phyloP scores from a whole-genome alignment of 2,888 invertebrate genomes.

The Entomobrya multifasciata region DNA sequence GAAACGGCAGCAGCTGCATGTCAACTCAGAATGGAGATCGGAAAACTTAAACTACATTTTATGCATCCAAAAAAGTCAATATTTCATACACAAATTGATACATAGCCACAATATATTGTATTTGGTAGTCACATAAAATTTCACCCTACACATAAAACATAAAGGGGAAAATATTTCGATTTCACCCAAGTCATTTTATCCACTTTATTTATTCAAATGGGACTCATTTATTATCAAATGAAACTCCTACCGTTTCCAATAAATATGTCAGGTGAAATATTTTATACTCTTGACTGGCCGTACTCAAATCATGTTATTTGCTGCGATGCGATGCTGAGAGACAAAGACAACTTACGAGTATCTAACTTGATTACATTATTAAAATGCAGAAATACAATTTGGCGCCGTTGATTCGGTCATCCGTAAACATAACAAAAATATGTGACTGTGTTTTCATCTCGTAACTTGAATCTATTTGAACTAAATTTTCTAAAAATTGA shows the following conservation, averaged over 20 bases:
- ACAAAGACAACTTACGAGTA: not conserved
- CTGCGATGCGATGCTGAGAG: not conserved
- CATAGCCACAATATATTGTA: not conserved
- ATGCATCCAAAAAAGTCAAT: too few species aligned
- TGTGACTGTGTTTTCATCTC: too few species aligned
- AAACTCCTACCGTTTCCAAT: conserved; percentile 69
- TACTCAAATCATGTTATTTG: conserved; percentile 30
- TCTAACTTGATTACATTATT: not conserved
- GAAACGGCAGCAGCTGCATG: conserved; percentile 23
- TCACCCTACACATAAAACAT: not conserved
- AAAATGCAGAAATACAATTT: not conserved
- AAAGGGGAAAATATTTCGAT: conserved; percentile 50
- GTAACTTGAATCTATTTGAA: too few species aligned
- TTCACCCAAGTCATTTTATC: conserved; percentile 23
- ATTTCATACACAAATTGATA: too few species aligned
- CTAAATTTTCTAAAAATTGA: too few species aligned
- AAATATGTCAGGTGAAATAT: conserved; percentile 64
- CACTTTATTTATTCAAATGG: conserved; percentile 60
- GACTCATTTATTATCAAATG: conserved; percentile 63
- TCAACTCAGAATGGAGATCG: conserved; percentile 28
- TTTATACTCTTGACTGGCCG: conserved; percentile 63
- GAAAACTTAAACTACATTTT: too few species aligned
- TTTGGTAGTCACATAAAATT: conserved; percentile 35
- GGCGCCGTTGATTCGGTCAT: conserved; percentile 14
- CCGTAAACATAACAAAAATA: too few species aligned